These are phyloP conservation scores for Sarcophaga caerulescens DNA, from an alignment of 2,888 invertebrate genomes.

Conservation along the genomic window DNA sequence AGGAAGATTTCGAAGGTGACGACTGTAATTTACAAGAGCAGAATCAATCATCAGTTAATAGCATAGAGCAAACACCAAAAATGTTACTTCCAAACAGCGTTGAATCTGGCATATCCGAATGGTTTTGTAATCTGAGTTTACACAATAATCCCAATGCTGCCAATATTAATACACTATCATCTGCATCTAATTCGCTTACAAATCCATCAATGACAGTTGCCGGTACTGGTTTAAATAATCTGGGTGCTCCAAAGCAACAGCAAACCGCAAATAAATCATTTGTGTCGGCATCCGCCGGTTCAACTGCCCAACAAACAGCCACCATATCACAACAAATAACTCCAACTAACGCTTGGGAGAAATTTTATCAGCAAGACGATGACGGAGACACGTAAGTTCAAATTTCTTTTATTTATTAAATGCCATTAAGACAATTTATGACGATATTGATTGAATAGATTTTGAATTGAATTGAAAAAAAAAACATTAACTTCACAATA, in stretches of 20 bases:
- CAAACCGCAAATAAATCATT: constrained; percentile 16
- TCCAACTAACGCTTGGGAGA: constrained; percentile 83
- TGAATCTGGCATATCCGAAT: constrained; percentile 84
- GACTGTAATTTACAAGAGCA: constrained; percentile 35
- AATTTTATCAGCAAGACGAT: constrained; percentile 89
- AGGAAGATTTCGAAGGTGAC: constrained; percentile 68
- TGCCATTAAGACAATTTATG: too few species aligned
- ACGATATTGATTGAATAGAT: too few species aligned
- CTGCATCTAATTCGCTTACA: constrained; percentile 47
- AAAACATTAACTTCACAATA: too few species aligned
- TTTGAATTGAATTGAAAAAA: too few species aligned
- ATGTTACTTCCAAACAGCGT: constrained; percentile 87
- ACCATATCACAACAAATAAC: constrained; percentile 64
- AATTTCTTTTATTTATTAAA: background rate
- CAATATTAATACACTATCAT: constrained; percentile 26
- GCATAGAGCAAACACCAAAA: constrained; percentile 49
- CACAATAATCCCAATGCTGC: constrained; percentile 74
- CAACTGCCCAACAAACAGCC: constrained; percentile 59
- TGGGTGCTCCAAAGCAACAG: constrained; percentile 61
- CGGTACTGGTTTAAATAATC: constrained; percentile 65
- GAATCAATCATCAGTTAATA: constrained; percentile 39
- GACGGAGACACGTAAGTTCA: constrained; percentile 94
- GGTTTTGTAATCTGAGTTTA: constrained; percentile 84
- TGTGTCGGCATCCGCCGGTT: constrained; percentile 25
- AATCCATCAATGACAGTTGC: constrained; percentile 55